Evolutionary conservation across 2,797 vertebrate species (phyloP).

Genomic region (Scolopax rusticola): DNA sequence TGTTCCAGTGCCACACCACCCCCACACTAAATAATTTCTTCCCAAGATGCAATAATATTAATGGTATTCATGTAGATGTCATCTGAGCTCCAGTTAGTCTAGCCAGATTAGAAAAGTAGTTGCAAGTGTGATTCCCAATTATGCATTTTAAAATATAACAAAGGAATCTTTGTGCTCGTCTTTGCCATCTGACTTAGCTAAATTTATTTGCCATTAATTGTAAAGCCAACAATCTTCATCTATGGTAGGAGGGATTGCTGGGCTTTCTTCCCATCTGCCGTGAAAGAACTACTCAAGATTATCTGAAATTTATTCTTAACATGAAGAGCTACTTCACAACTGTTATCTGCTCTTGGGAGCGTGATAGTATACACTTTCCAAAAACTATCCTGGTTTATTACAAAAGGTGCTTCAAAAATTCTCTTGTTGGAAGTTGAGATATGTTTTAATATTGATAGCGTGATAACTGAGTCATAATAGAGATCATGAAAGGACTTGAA

Average conservation of each 20-base stretch:
- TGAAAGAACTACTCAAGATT: neutral
- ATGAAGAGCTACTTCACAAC: neutral
- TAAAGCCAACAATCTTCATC: neutral
- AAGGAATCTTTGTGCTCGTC: neutral
- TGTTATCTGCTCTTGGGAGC: neutral
- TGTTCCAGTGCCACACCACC: no score
- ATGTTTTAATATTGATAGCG: neutral
- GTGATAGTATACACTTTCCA: neutral
- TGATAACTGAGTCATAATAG: neutral
- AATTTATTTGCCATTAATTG: neutral
- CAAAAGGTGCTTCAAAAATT: neutral
- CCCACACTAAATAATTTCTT: no score
- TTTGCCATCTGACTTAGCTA: neutral
- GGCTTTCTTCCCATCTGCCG: neutral
- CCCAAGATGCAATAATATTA: neutral
- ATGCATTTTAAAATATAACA: neutral
- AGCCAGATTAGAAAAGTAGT: neutral
- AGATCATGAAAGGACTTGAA: neutral
- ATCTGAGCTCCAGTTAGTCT: neutral
- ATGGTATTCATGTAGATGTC: neutral
- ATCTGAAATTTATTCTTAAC: neutral
- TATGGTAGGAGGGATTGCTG: neutral
- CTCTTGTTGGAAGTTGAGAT: neutral
- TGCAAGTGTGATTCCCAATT: neutral
- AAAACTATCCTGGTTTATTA: neutral